Base-by-base conservation (phyloP, 1,140 invertebrate genomes). In the Drosophila sp. region DNA sequence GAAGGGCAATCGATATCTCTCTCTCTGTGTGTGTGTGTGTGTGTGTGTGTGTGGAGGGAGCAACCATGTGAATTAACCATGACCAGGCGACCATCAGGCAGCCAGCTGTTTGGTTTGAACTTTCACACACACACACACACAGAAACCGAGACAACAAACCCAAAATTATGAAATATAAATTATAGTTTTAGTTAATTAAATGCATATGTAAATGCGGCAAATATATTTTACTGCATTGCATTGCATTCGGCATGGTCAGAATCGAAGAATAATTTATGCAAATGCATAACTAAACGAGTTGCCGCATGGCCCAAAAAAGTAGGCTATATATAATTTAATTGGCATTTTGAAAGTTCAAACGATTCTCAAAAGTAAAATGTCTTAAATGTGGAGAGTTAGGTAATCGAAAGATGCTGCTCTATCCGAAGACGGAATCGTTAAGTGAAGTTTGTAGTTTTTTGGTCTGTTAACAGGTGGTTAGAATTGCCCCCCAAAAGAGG, bases 21-120 rank as follows among this genome's bases (percentile, higher is more conserved):
- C 33, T 29, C 32, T 70, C 47, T 32, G 29, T 35, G 0, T 23
- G 35, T 27, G 17, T 27, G 29, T 29, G 1, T 27, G 29, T 29
- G 1, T 69, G 17, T 10, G 33, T 5, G 1, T 29, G 50, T 30
- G 60, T 1, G 30, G 55, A 17, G 17, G 6, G 7, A 54, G 70
- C 61, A 58, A 76, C 58, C 64, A 68, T 62, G 72, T 86, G 70
- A 86, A 84, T 84, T 84, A 84, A 80, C 69, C 76, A 86, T 79
- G 78, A 70, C 72, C 60, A 63, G 40, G 40, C 40, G 40, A 17
- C 40, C 50, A 55, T 54, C 58, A 66, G 55, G 54, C 33, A 6
- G 40, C 33, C 66, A 71, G 57, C 64, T 73, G 54, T 63, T 30
- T 38, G 62, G 30, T 29, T 29, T 35, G 38, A 73, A 57, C 38